These are phyloP conservation scores for Isaurus tuberculatus DNA, from an alignment of 92 coral and sea anemone genomes.

Conservation along the genomic window DNA sequence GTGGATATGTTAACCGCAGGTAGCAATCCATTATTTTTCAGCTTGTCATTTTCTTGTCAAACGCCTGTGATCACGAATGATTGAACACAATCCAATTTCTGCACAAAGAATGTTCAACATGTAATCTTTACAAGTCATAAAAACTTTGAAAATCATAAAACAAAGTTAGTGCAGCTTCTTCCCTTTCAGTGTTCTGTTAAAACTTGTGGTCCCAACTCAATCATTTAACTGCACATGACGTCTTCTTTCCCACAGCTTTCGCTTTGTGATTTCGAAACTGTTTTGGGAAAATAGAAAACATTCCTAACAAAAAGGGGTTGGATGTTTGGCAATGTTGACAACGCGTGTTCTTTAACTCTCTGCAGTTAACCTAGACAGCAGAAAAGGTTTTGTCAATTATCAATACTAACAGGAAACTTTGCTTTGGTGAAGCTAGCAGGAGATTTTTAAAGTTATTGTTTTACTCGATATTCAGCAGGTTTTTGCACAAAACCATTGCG, in stretches of 20 bases:
- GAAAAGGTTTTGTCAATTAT: constrained; percentile 19
- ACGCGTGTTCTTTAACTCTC: constrained; percentile 18
- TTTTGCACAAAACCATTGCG: neutral
- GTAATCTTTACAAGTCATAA: too few species aligned
- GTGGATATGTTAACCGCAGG: neutral
- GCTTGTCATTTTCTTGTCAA: neutral
- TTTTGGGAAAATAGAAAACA: constrained; percentile 28
- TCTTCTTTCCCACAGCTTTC: constrained; percentile 2
- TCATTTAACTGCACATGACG: constrained; percentile 26
- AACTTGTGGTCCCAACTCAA: constrained; percentile 16
- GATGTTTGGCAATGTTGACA: constrained; percentile 25
- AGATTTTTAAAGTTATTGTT: neutral
- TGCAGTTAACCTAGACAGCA: constrained; percentile 18
- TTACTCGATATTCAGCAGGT: neutral
- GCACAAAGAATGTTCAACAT: neutral
- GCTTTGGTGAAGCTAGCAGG: constrained; percentile 46
- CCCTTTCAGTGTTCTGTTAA: neutral
- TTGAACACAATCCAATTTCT: neutral
- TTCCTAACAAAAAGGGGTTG: constrained; percentile 30
- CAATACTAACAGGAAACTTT: constrained; percentile 44
- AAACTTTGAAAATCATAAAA: neutral
- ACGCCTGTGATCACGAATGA: neutral
- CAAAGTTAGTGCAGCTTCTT: neutral
- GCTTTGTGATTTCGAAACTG: constrained; percentile 30
- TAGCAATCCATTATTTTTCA: neutral